Percentiles rank a stretch among this genome's conserved stretches.
Conservation (phyloP, 2,888 invertebrate species). For the Tetramorium bicarinatum region DNA sequence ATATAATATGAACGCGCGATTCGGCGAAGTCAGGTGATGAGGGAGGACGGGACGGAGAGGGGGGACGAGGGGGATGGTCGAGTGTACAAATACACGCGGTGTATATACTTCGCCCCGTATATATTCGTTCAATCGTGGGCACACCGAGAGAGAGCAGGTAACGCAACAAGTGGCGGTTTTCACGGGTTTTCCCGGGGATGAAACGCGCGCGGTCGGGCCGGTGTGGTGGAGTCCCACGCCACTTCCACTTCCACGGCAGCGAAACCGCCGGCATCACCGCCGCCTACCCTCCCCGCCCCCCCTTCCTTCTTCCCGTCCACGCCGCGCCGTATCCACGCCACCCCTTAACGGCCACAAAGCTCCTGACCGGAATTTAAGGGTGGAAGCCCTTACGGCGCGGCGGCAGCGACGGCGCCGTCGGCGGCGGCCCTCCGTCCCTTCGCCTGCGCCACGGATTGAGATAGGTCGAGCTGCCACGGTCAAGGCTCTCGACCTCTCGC, state of each 20-base stretch:
- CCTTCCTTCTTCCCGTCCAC: conserved; percentile 38
- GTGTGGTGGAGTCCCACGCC: conserved; percentile 77
- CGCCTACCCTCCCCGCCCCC: conserved; percentile 11
- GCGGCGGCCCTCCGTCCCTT: conserved; percentile 66
- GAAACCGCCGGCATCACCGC: conserved; percentile 73
- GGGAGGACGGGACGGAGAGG: neutral
- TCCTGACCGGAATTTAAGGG: conserved; percentile 81
- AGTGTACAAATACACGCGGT: conserved; percentile 54
- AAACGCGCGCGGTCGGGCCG: conserved; percentile 79
- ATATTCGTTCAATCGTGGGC: conserved; percentile 67
- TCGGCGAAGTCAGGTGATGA: conserved; percentile 8
- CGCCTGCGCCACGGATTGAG: conserved; percentile 74
- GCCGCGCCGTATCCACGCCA: conserved; percentile 67
- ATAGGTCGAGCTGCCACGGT: conserved; percentile 79
- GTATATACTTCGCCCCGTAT: conserved; percentile 59
- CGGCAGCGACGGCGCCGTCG: conserved; percentile 11
- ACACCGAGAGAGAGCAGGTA: conserved; percentile 73
- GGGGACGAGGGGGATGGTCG: conserved; percentile 14
- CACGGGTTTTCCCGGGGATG: conserved; percentile 86
- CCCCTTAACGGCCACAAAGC: conserved; percentile 77
- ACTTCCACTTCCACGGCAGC: conserved; percentile 74
- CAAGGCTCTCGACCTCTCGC: conserved; percentile 78
- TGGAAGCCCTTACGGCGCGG: conserved; percentile 77
- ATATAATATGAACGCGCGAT: conserved; percentile 47
- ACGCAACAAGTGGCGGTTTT: conserved; percentile 86